phyloP scores from a whole-genome alignment of 2,888 invertebrate genomes.

The Ormyrus rosae region DNA sequence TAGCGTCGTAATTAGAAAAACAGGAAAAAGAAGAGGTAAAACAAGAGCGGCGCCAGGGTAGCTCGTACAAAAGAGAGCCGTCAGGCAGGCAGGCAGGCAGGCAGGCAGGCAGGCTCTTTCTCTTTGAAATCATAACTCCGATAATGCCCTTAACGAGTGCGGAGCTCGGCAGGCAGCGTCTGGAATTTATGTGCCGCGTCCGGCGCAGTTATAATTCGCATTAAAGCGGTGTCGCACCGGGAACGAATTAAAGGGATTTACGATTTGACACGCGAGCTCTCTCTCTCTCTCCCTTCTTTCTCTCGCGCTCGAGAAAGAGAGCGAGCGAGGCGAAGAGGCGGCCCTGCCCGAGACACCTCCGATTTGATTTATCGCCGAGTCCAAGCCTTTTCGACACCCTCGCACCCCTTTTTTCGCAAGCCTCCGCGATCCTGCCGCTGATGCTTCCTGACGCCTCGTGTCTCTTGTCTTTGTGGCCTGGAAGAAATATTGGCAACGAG shows the following conservation, averaged over 20 bases:
- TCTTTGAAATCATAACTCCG: not conserved
- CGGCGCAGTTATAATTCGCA: constrained; percentile 71
- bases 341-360: constrained; percentile 62
- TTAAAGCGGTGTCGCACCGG: constrained; percentile 68
- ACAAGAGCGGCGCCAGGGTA: too few relatives aligned
- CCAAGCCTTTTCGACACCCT: constrained; percentile 63
- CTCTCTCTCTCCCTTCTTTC: constrained; percentile 59
- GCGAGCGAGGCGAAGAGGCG: constrained; percentile 59
- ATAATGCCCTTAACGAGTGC: constrained; percentile 42
- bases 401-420: constrained; percentile 61
- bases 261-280: constrained; percentile 71
- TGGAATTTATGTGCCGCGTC: constrained; percentile 69
- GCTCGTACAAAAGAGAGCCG: not conserved
- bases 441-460: constrained; percentile 36
- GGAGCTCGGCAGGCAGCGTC: constrained; percentile 56
- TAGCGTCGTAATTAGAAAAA: too few relatives aligned
- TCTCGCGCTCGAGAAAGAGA: constrained; percentile 59
- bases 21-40: too few relatives aligned
- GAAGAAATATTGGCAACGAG: constrained; percentile 31
- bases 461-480: not conserved
- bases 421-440: constrained; percentile 46
- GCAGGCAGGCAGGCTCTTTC: not conserved
- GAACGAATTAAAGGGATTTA: constrained; percentile 73
- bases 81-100: not conserved
- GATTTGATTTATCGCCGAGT: constrained; percentile 72